These are phyloP conservation scores for Hormaphis cornu DNA, from an alignment of 1,140 invertebrate species.

Conservation along the genomic window DNA sequence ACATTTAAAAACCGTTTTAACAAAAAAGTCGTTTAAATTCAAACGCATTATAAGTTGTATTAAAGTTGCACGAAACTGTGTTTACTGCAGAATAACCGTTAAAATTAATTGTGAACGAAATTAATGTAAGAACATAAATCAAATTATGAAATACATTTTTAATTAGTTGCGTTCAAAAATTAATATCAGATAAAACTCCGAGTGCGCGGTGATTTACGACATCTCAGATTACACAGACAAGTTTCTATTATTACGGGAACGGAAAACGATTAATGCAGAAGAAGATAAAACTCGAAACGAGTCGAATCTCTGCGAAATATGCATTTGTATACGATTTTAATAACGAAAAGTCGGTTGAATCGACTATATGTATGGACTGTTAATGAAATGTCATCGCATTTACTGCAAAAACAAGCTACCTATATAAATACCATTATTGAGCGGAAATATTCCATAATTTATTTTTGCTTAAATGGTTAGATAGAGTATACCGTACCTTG, in stretches of 20 bases:
- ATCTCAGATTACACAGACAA: neutral
- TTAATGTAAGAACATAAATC: neutral
- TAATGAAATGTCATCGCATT: too few species aligned
- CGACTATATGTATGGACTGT: too few species aligned
- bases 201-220: neutral
- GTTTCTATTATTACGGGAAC: neutral
- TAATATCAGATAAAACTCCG: neutral
- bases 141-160: neutral
- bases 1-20: conserved; percentile 13
- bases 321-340: too few species aligned
- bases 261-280: neutral
- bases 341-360: too few species aligned
- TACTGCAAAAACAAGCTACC: too few species aligned
- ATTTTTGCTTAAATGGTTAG: too few species aligned
- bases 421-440: too few species aligned
- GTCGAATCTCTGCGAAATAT: too few species aligned
- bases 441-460: too few species aligned
- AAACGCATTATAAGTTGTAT: neutral
- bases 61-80: neutral
- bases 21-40: neutral
- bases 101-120: neutral
- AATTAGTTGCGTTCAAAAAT: neutral
- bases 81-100: neutral
- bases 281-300: too few species aligned
- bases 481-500: too few species aligned